Base-by-base conservation (phyloP, 2,888 invertebrate genomes). In the Megalurothrips usitatus region DNA sequence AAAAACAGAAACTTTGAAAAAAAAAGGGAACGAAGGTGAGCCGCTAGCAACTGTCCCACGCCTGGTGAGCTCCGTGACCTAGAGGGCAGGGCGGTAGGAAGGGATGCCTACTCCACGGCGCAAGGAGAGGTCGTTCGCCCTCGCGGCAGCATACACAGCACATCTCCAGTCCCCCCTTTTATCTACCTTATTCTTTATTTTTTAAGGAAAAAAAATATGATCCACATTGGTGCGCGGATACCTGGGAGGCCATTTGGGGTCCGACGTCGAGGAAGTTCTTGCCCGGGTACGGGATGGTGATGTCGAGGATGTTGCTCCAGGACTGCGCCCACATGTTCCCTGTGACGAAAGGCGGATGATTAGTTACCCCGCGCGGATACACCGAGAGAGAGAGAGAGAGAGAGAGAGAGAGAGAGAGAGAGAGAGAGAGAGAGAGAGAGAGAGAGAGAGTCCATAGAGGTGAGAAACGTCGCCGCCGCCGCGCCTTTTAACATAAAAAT, bases 281-380 rank as follows among this genome's bases (percentile, higher is more conserved):
- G 26, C 95, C 94, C 1, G 96, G 96, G 87, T 94, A 97, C 0
- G 97, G 96, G 83, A 94, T 91, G 0, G 95, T 92, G 78, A 94
- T 88, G 82, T 95, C 95, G 82, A 94, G 89, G 28, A 95, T 93
- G 83, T 95, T 94, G 0, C 91, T 89, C 96, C 96, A 96, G 79
- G 93, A 92, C 87, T 96, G 96, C 0, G 91, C 95, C 93, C 95
- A 96, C 93, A 96, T 95, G 86, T 96, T 96, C 0, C 97, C 91
- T 91, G 84, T 68, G 85, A 82, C 34, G 34, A 43, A 43, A 43
- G 34, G 34, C 80, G 23, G 79, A 12, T 6, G 68, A 81, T 79
- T 28, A 68, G 58, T n/a, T 12, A n/a, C n/a, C n/a, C n/a, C n/a
- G n/a, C 34, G 34, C 34, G 34, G 34, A n/a, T n/a, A n/a, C n/a